Base-by-base conservation (phyloP, 2,888 invertebrate genomes). In the Mechanitis mazaeus region DNA sequence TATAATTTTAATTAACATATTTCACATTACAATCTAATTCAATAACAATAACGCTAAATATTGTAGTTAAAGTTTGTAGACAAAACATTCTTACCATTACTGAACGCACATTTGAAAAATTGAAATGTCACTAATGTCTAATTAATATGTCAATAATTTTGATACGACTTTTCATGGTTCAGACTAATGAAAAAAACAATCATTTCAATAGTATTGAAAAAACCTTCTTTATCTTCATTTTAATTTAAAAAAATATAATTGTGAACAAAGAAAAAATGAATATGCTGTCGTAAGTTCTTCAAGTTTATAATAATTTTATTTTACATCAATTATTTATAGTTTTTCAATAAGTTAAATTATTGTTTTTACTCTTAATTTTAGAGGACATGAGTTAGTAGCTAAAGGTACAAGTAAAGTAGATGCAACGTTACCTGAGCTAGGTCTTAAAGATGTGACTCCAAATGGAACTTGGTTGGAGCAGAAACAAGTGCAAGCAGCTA, bases 381-480 rank as follows among this genome's bases (percentile, higher is more conserved):
- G 90, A 2, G 90, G 90, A 33, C 72, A 78, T 58, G 80, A 83
- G 55, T 68, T 90, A 3, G 86, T 90, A 7, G 74, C 72, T 1
- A 83, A 77, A 75, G 87, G 87, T 31, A 77, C 80, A 7, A 83
- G 90, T n/a, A 91, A 88, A 67, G 77, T 79, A 1, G 83, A 83
- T 47, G 79, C 76, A 9, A 78, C 84, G 7, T 73, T 93, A 35
- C 93, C 93, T 0, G 90, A 85, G 69, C 72, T 82, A 50, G 93
- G 92, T 0, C 72, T 82, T 35, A 93, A 93, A 72, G 89, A 91
- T 68, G 89, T 91, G 3, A 71, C 80, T 20, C 91, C 93, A 1
- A 89, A 84, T 72, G 87, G 90, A 7, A 90, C 92, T 0, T 92
- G 92, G 92, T 74, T 93, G 11, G 92, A 93, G 69, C 83, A 90